A percentile compares a stretch with the other conserved stretches of the same genome.
These are phyloP conservation scores for Mergus octosetaceus DNA, from an alignment of 2,797 vertebrate species.

Conservation along the genomic window DNA sequence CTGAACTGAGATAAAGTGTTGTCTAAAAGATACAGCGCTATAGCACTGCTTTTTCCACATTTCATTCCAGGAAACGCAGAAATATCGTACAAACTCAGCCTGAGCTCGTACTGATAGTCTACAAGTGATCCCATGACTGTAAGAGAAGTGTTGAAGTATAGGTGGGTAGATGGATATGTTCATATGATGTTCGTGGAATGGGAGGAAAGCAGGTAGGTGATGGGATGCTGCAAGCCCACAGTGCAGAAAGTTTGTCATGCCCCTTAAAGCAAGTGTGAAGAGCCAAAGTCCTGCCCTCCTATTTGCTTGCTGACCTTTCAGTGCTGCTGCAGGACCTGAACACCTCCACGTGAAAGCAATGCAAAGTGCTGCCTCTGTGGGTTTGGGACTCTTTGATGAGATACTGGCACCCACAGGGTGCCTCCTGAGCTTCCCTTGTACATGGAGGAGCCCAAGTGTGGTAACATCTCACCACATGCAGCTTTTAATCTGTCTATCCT, in stretches of 20 bases:
- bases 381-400: background rate
- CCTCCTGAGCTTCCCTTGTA: background rate
- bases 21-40: background rate
- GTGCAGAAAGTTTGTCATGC: background rate
- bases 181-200: background rate
- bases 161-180: background rate
- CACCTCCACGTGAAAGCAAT: accelerated
- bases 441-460: background rate
- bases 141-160: background rate
- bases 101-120: background rate
- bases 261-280: background rate
- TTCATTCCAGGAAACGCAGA: background rate
- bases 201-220: background rate
- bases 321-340: background rate
- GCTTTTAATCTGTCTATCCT: background rate
- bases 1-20: background rate
- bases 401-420: background rate
- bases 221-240: background rate
- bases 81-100: background rate
- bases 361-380: background rate
- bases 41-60: accelerated
- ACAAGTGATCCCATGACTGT: background rate
- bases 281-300: background rate
- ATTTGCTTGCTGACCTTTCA: background rate
- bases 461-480: background rate